Percentiles rank a stretch among this genome's conserved stretches.
Conservation (phyloP, 2,113 vertebrate genomes). For the Pituophis catenifer region DNA sequence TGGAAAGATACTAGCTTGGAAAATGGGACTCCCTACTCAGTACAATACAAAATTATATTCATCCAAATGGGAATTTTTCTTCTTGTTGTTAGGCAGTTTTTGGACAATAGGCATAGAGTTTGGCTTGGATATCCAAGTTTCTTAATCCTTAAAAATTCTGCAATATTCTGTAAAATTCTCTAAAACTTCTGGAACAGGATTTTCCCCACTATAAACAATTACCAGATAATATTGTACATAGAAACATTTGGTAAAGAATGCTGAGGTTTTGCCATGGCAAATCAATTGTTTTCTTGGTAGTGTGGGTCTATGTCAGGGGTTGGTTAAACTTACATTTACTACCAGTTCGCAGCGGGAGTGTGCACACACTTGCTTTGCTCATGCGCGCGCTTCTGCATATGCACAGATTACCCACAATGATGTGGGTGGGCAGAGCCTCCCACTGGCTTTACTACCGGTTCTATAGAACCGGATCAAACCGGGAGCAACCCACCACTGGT, state of each 20-base stretch:
- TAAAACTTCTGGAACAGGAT: neutral
- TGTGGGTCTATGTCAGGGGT: neutral
- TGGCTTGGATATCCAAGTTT: neutral
- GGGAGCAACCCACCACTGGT: too few relatives aligned
- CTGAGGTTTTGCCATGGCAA: neutral
- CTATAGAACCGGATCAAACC: too few relatives aligned
- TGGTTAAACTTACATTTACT: too few relatives aligned
- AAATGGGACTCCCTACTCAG: neutral
- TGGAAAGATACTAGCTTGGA: neutral
- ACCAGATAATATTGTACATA: neutral
- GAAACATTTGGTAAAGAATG: neutral
- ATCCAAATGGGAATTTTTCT: neutral
- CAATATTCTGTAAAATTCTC: neutral
- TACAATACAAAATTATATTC: neutral
- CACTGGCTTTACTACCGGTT: too few relatives aligned
- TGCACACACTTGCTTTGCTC: too few relatives aligned
- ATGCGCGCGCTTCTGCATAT: too few relatives aligned
- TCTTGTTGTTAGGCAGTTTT: neutral
- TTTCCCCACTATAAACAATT: neutral
- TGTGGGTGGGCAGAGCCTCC: too few relatives aligned
- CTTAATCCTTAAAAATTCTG: neutral
- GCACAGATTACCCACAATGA: too few relatives aligned
- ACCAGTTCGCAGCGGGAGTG: too few relatives aligned
- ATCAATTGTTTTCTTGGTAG: neutral
- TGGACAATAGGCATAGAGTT: rapidly evolving